Conservation (phyloP, 2,888 invertebrate genomes). For the Subacronicta megacephala region DNA sequence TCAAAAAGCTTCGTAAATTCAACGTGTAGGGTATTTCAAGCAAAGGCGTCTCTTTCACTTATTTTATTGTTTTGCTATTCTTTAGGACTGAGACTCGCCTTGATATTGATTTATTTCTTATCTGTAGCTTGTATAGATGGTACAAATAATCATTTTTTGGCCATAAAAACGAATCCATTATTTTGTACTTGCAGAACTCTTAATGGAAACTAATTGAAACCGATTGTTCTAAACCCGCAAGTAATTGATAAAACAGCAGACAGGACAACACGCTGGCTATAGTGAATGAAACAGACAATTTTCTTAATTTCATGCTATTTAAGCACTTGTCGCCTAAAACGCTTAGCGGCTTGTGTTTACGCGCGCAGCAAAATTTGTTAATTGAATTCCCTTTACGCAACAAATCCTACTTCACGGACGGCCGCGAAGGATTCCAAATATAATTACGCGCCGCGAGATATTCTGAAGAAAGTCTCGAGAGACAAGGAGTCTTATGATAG, state of each 20-base stretch:
- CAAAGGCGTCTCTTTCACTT: conserved; percentile 29
- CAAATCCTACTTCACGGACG: conserved; percentile 60
- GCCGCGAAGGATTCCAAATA: conserved; percentile 50
- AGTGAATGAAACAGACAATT: conserved; percentile 26
- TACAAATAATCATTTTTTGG: background rate
- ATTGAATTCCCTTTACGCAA: conserved; percentile 65
- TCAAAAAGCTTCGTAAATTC: conserved; percentile 27
- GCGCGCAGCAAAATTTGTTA: conserved; percentile 56
- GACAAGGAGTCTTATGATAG: conserved; percentile 43
- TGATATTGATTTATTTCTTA: conserved; percentile 16
- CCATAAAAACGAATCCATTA: conserved; percentile 2
- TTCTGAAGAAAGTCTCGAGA: conserved; percentile 34
- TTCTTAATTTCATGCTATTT: conserved; percentile 50
- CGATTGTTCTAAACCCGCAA: conserved; percentile 14
- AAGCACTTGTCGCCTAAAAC: conserved; percentile 42
- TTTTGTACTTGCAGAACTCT: conserved; percentile 1
- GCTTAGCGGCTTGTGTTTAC: conserved; percentile 43
- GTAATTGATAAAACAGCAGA: conserved; percentile 22
- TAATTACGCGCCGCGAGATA: conserved; percentile 51
- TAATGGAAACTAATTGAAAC: conserved; percentile 20
- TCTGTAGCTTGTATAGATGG: background rate
- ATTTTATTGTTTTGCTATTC: conserved; percentile 25
- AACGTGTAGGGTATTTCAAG: conserved; percentile 27
- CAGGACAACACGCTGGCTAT: conserved; percentile 8
- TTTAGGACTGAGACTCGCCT: conserved; percentile 4